Evolutionary conservation across 2,888 invertebrate species (phyloP).

Genomic region (Epinotia demarniana): DNA sequence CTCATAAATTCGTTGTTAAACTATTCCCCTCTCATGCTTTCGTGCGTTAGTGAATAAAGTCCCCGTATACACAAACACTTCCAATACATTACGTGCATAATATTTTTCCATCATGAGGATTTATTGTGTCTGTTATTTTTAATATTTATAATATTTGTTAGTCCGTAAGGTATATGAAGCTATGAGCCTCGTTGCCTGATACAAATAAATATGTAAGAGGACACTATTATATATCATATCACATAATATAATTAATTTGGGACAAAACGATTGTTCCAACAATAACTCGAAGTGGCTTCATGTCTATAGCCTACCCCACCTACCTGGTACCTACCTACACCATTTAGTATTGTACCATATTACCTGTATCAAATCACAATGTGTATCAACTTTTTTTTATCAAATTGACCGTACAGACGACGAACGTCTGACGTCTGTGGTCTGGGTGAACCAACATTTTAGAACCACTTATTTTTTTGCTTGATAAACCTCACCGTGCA

Average conservation of each 20-base stretch:
- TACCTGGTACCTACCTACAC: too few species aligned
- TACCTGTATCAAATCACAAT: not conserved
- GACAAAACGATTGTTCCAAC: not conserved
- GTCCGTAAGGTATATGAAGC: not conserved
- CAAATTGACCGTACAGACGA: not conserved
- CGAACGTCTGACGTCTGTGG: not conserved
- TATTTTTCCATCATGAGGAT: too few species aligned
- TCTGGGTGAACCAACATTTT: conserved; percentile 11
- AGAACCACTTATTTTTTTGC: conserved; percentile 20
- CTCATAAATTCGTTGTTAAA: too few species aligned
- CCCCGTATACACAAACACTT: too few species aligned
- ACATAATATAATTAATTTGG: not conserved
- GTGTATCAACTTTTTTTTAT: conserved; percentile 3
- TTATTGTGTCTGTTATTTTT: too few species aligned
- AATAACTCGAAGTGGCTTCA: not conserved
- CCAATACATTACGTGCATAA: too few species aligned
- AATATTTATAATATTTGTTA: not conserved
- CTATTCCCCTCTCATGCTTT: too few species aligned
- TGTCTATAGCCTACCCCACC: too few species aligned
- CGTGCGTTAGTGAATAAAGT: too few species aligned
- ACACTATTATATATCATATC: too few species aligned
- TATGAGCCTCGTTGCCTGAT: not conserved
- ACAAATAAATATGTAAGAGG: too few species aligned
- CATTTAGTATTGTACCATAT: conserved; percentile 2
- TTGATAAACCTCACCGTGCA: conserved; percentile 4